Percentiles rank a stretch among this genome's conserved stretches.
phyloP scores from a whole-genome alignment of 2,888 invertebrate genomes.

The Hemithea aestivaria region DNA sequence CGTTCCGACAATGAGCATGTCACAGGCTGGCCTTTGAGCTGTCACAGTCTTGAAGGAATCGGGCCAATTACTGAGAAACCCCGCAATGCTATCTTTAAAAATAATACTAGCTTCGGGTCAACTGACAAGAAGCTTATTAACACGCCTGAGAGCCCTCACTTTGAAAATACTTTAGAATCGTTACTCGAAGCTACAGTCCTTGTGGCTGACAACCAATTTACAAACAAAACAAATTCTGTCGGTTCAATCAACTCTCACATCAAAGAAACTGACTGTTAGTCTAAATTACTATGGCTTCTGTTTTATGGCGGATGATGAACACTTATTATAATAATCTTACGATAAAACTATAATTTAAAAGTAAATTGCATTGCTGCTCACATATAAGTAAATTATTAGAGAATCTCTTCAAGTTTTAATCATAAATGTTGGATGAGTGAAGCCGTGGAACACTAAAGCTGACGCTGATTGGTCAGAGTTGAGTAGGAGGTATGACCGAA shows the following conservation, averaged over 20 bases:
- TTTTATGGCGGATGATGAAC: slow-evolving; percentile 36
- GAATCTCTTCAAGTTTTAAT: slow-evolving; percentile 61
- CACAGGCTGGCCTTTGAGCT: slow-evolving; percentile 74
- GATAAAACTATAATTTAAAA: slow-evolving; percentile 32
- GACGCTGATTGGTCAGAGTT: slow-evolving; percentile 59
- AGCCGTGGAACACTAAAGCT: slow-evolving; percentile 49
- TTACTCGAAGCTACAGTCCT: slow-evolving; percentile 13
- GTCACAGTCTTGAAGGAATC: slow-evolving; percentile 74
- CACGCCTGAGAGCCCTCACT: slow-evolving; percentile 49
- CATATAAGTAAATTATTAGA: slow-evolving; percentile 35
- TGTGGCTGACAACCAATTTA: slow-evolving; percentile 28
- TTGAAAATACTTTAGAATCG: slow-evolving; percentile 25
- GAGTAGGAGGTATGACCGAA: slow-evolving; percentile 65
- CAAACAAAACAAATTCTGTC: slow-evolving; percentile 28
- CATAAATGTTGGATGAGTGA: slow-evolving; percentile 55
- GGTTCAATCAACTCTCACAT: slow-evolving; percentile 23
- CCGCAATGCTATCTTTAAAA: slow-evolving; percentile 71
- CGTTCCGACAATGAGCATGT: slow-evolving; percentile 75
- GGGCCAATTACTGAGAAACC: slow-evolving; percentile 78
- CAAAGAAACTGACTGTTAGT: slow-evolving; percentile 24
- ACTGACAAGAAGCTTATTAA: slow-evolving; percentile 73
- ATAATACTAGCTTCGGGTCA: slow-evolving; percentile 63
- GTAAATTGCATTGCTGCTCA: slow-evolving; percentile 29
- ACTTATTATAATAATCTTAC: slow-evolving; percentile 26
- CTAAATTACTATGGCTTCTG: slow-evolving; percentile 37